Percentiles rank a stretch among this genome's conserved stretches.
Conservation (phyloP, 2,797 vertebrate genomes). For the Phoeniculus purpureus region DNA sequence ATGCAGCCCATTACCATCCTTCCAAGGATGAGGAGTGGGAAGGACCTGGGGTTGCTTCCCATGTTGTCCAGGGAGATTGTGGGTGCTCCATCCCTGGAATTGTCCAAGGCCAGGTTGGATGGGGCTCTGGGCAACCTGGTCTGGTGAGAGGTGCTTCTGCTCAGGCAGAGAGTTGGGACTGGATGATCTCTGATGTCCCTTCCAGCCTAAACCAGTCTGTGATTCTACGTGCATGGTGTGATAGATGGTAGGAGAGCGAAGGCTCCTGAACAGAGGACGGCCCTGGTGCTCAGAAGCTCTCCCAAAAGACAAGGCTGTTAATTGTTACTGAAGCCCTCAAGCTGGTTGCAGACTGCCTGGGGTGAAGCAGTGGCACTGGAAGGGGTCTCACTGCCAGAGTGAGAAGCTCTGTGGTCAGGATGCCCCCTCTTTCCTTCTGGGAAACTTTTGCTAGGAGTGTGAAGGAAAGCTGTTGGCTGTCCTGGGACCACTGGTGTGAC, state of each 20-base stretch:
- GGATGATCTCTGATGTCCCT: too few relatives aligned
- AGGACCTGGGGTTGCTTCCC: neutral
- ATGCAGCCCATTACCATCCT: neutral
- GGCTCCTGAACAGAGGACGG: neutral
- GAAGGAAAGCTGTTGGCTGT: neutral
- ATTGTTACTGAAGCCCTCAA: constrained; percentile 68
- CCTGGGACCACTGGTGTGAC: fast-evolving
- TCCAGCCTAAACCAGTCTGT: too few relatives aligned
- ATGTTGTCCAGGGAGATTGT: too few relatives aligned
- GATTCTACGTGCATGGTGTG: neutral
- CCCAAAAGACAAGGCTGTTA: constrained; percentile 51
- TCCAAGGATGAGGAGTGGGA: neutral
- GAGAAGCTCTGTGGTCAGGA: neutral
- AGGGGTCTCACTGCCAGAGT: neutral
- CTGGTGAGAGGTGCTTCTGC: too few relatives aligned
- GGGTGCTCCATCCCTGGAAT: too few relatives aligned
- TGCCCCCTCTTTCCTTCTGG: neutral
- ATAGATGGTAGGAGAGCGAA: fast-evolving
- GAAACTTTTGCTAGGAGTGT: neutral
- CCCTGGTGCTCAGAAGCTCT: neutral
- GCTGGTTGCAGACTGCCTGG: constrained; percentile 49
- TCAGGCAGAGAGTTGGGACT: too few relatives aligned
- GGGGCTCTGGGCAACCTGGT: too few relatives aligned
- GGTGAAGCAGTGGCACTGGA: neutral
- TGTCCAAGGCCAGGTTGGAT: too few relatives aligned